Evolutionary conservation across 1,140 invertebrate species (phyloP), one percentile per base, ranked within the genome.

Genomic region (Pseudomyrmex gracilis): DNA sequence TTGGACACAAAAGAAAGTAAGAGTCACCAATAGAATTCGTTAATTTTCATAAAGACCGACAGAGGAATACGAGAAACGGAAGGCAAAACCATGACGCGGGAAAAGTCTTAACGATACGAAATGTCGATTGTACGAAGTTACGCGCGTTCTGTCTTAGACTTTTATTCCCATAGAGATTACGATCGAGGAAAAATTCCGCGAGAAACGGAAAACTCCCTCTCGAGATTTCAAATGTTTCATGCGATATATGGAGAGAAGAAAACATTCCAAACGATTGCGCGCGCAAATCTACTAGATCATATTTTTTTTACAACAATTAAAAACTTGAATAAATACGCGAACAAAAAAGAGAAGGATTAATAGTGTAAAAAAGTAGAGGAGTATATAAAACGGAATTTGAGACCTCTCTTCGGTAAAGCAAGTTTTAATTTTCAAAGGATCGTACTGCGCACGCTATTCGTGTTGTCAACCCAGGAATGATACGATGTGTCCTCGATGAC

Each of bases 401-500:
- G 13, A 17, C 74, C 51, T 55, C 63, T 68, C 63, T 55, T 22
- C 15, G 20, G 61, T 53, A 68, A 61, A 73, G 68, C 70, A 10
- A 58, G 20, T 58, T 60, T 73, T 57, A 15, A 15, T 60, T 80
- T 73, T 63, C 51, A 49, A 60, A 15, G 64, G 77, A 64, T 58
- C 71, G 53, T 13, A 63, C 68, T 4, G 34, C 34, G 76, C 76
- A 86, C 64, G 64, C 85, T 85, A 88, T 22, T 73, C 61, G 58
- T 84, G 82, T 57, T 80, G 68, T 45, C 73, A 67, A 87, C 77
- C 78, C 83, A 89, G 88, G 90, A 90, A 91, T 89, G 90, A 91
- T 87, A 85, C 88, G 74, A 89, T 45, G 67, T 76, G 83, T 22
- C 45, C 77, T 66, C 84, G 63, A 85, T 70, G 70, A 83, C 45